Evolutionary conservation across 1,140 invertebrate genomes (phyloP), one percentile per base, ranked within the genome.

Genomic region (Cotesia typhae): DNA sequence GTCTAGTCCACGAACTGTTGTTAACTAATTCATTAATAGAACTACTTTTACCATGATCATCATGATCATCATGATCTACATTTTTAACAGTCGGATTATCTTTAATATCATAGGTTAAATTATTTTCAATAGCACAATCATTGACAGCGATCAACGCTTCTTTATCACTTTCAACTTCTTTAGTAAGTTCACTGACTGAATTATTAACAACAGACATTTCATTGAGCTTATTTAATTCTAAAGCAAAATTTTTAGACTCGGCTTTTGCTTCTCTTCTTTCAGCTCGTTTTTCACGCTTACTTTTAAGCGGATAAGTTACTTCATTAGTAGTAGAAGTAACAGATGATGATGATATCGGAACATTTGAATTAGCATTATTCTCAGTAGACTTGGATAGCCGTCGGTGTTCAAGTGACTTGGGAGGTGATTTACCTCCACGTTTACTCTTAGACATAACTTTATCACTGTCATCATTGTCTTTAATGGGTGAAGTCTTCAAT

Each of bases 1-100:
- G 80, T 72, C 84, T 81, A 38, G 85, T 82, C 86, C 86, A 87
- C 3, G 83, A 78, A 68, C 67, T 81, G 5, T 68, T 53, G 35
- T 72, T 75, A 36, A n/a, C 41, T 65, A 61, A 14, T 64, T 74
- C 71, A 12, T 79, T 70, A 7, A 51, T 36, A 68, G 77, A 73
- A 61, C 37, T 65, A 55, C 75, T 67, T 59, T 63, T 57, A 60
- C 60, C 57, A 55, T 75, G 74, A 64, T 9, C 4, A 14, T 82
- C 78, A 17, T 17, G 0, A 17, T 17, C 57, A 55, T 75, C 75
- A 64, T 9, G 4, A 14, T 82, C 78, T 6, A 76, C 77, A 3
- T 70, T 67, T 28, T 51, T 60, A 36, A 75, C 73, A 68, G 67
- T 72, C 14, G 67, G 78, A 28, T 71, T 55, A 17, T 82, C 78